Evolutionary conservation across 1,140 invertebrate genomes (phyloP).

Genomic region (Drosophila pruinosa): DNA sequence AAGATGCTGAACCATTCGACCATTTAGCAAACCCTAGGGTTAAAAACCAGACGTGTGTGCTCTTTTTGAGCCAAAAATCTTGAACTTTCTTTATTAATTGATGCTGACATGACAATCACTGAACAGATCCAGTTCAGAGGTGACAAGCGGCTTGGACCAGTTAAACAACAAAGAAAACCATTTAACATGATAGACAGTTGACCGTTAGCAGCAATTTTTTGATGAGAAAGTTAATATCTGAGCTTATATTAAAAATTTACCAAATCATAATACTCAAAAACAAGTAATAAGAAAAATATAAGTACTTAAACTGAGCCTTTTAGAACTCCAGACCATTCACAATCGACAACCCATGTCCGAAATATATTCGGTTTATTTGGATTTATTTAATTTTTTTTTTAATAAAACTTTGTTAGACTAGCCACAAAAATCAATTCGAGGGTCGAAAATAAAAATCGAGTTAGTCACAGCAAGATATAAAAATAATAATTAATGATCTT

Average conservation of each 20-base stretch:
- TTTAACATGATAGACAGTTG: constrained; percentile 75
- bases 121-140: constrained; percentile 39
- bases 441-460: constrained; percentile 58
- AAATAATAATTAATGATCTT: constrained; percentile 73
- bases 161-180: constrained; percentile 37
- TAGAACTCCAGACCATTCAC: too few relatives aligned
- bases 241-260: neutral
- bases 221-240: constrained; percentile 17
- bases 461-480: constrained; percentile 71
- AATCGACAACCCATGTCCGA: too few relatives aligned
- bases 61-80: constrained; percentile 27
- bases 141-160: constrained; percentile 66
- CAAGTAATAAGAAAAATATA: too few relatives aligned
- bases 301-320: too few relatives aligned
- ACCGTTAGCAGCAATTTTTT: constrained; percentile 48
- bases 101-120: constrained; percentile 43
- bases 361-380: neutral
- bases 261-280: too few relatives aligned
- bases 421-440: neutral
- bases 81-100: constrained; percentile 76
- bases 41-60: constrained; percentile 48
- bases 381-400: constrained; percentile 1
- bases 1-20: constrained; percentile 46
- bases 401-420: neutral
- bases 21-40: constrained; percentile 21